Conservation (phyloP, 2,113 vertebrate genomes). For the Zingel zingel region DNA sequence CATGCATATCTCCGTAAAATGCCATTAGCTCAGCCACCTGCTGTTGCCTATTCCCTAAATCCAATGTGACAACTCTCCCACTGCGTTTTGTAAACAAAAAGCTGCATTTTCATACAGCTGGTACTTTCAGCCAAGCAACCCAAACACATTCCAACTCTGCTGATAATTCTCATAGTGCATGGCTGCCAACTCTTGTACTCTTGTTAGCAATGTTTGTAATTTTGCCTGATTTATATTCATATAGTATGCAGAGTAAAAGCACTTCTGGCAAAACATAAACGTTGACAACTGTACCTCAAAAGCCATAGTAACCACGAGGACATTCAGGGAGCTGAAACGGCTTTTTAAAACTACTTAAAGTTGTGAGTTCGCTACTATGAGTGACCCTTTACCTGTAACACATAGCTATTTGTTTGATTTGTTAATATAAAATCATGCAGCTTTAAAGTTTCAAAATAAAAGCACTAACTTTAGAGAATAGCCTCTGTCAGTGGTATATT, state of each 20-base stretch:
- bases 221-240: constrained; percentile 28
- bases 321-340: background rate
- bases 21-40: constrained; percentile 33
- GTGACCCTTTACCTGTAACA: background rate
- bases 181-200: constrained; percentile 18
- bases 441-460: background rate
- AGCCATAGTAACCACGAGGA: background rate
- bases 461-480: background rate
- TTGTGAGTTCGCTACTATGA: background rate
- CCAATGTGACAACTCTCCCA: background rate
- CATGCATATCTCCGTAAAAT: constrained; percentile 1
- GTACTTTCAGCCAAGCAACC: constrained; percentile 18
- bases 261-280: background rate
- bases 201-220: constrained; percentile 17
- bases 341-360: too few relatives aligned
- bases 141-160: constrained; percentile 33
- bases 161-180: constrained; percentile 25
- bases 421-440: background rate
- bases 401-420: background rate
- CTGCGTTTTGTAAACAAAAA: constrained; percentile 4
- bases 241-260: background rate
- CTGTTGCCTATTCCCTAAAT: constrained; percentile 29
- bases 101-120: constrained; percentile 18
- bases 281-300: background rate
- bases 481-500: background rate